Base-by-base conservation (phyloP, 37 sponge, comb jelly and placozoan genomes). In the Cliona cf. orientalis region DNA sequence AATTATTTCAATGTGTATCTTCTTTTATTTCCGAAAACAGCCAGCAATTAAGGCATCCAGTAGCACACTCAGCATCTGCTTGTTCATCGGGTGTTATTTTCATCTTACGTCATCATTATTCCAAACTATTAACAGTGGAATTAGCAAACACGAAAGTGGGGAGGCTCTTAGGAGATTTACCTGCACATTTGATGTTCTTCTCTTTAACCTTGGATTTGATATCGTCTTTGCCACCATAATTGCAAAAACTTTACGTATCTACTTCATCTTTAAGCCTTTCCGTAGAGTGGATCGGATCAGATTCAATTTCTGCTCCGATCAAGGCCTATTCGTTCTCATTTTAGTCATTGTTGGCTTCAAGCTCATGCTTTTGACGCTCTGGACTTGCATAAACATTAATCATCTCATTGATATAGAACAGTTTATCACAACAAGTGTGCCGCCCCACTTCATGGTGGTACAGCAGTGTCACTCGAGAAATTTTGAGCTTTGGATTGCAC, bases 71-170 rank as follows among this genome's bases (percentile, higher is more conserved):
- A 66, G 66, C 33, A 23, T 66, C 6, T 29, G 17, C 66, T 35
- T 66, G 66, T 66, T 66, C 33, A 1, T 66, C 31, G 66, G 66
- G 2, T 66, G 66, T 36, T 66, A 33, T 36, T 36, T 66, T 2
- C 66, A 35, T 3, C 32, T 66, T 2, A 17, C 17, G 17, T 2
- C 17, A 23, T 21, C 35, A 21, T 35, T 36, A 3, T 7, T 66
- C 14, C 55, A 49, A 11, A 49, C 14, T 17, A 49, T 49, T 49
- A 49, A n/a, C n/a, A n/a, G n/a, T n/a, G n/a, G n/a, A n/a, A n/a
- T n/a, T n/a, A n/a, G n/a, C n/a, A n/a, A n/a, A n/a, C n/a, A n/a
- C n/a, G n/a, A n/a, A n/a, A n/a, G n/a, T n/a, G n/a, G n/a, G n/a
- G n/a, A n/a, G n/a, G n/a, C n/a, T n/a, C n/a, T n/a, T n/a, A 49